These are phyloP conservation scores for Papilio demoleus DNA, from an alignment of 2,888 invertebrate genomes.

Conservation along the genomic window DNA sequence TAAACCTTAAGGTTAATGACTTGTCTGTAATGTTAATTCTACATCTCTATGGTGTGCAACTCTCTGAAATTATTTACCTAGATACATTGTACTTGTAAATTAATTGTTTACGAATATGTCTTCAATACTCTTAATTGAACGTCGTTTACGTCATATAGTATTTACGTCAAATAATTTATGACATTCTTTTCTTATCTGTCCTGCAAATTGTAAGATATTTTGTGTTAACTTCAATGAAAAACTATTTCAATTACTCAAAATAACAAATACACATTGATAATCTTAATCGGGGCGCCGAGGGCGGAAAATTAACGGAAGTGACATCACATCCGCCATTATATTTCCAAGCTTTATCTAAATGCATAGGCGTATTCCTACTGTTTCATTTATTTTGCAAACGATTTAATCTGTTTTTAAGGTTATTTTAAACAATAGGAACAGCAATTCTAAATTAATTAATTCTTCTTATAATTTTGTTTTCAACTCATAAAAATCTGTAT, in stretches of 20 bases:
- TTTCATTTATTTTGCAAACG: conserved; percentile 14
- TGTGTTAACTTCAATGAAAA: no score
- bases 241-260: no score
- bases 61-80: neutral
- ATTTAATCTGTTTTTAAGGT: neutral
- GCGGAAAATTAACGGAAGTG: conserved; percentile 45
- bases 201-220: no score
- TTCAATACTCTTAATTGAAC: no score
- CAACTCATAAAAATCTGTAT: no score
- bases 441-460: neutral
- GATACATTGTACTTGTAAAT: neutral
- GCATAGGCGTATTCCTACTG: conserved; percentile 2
- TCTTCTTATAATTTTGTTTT: neutral
- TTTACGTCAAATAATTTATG: no score
- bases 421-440: neutral
- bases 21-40: neutral
- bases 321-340: conserved; percentile 44
- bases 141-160: no score
- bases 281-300: conserved; percentile 17
- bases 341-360: conserved; percentile 42
- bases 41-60: neutral
- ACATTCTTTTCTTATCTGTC: no score
- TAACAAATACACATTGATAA: conserved; percentile 22
- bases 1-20: conserved; percentile 20
- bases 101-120: neutral